phyloP scores from a whole-genome alignment of 2,797 vertebrate species.

The Petrocephalus sullivani region DNA sequence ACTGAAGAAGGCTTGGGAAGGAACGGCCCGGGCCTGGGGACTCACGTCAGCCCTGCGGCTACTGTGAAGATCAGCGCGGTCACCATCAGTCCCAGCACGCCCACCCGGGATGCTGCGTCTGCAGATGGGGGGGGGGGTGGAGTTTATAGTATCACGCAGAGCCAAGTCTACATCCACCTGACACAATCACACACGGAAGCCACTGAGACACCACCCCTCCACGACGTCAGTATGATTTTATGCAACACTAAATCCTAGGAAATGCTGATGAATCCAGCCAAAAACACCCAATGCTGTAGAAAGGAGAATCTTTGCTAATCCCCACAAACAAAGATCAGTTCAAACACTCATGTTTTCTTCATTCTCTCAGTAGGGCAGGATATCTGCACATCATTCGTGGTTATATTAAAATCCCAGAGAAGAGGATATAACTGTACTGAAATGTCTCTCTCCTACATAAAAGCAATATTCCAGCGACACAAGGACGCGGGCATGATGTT shows the following conservation, averaged over 20 bases:
- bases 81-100: slow-evolving; percentile 64
- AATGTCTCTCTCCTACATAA: not conserved
- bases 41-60: slow-evolving; percentile 90
- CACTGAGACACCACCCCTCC: not conserved
- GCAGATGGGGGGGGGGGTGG: slow-evolving; percentile 25
- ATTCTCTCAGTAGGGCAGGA: not conserved
- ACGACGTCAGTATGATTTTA: not conserved
- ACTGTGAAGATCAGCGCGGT: slow-evolving; percentile 82
- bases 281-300: not conserved
- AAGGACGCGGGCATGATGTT: not conserved
- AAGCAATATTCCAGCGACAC: not conserved
- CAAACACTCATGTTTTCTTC: not conserved
- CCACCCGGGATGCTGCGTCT: slow-evolving; percentile 55
- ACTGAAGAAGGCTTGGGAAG: slow-evolving; percentile 54
- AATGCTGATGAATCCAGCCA: not conserved
- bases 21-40: slow-evolving; percentile 33
- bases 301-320: not conserved
- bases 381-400: not conserved
- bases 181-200: not conserved
- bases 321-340: not conserved
- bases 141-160: not conserved
- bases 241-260: not conserved
- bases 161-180: not conserved
- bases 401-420: not conserved
- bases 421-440: not conserved